Percentiles rank a stretch among this genome's conserved stretches.
These are phyloP conservation scores for Spilogale gracilis DNA, from an alignment of 2,113 vertebrate genomes.

Conservation along the genomic window DNA sequence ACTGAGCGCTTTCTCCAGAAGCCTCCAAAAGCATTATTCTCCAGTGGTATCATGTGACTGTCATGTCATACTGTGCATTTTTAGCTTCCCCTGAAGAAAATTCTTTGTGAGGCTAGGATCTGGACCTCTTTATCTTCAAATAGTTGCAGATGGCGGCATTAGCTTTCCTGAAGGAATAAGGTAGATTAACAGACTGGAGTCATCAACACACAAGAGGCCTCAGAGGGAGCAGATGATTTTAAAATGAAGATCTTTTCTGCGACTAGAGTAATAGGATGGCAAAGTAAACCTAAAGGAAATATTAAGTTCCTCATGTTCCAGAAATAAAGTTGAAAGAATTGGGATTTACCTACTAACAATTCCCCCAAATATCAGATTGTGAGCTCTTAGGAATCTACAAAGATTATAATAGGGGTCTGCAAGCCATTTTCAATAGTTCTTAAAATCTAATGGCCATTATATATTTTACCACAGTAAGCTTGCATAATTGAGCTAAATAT, in stretches of 20 bases:
- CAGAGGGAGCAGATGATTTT: not conserved
- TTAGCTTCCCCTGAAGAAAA: not conserved
- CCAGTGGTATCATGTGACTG: not conserved
- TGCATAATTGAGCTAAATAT: not conserved
- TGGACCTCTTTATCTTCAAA: slow-evolving; percentile 48
- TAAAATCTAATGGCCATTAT: not conserved
- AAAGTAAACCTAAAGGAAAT: slow-evolving; percentile 12
- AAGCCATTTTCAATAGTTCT: slow-evolving; percentile 11
- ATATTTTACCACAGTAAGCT: not conserved
- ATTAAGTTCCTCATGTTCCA: not conserved
- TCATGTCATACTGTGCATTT: not conserved
- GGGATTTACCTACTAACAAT: not conserved
- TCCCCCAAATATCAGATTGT: not conserved
- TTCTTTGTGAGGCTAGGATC: not conserved
- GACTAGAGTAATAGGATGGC: not conserved
- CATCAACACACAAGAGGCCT: not conserved
- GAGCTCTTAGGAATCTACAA: not conserved
- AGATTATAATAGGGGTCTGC: not conserved
- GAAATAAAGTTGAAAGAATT: not conserved
- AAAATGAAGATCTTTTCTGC: not conserved
- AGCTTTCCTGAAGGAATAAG: not conserved
- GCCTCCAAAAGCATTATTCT: not conserved
- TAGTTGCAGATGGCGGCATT: not conserved
- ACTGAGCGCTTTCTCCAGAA: not conserved
- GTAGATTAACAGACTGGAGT: not conserved